These are phyloP conservation scores for Zaprionus ghesquierei DNA, from an alignment of 1,140 invertebrate species.

Conservation along the genomic window DNA sequence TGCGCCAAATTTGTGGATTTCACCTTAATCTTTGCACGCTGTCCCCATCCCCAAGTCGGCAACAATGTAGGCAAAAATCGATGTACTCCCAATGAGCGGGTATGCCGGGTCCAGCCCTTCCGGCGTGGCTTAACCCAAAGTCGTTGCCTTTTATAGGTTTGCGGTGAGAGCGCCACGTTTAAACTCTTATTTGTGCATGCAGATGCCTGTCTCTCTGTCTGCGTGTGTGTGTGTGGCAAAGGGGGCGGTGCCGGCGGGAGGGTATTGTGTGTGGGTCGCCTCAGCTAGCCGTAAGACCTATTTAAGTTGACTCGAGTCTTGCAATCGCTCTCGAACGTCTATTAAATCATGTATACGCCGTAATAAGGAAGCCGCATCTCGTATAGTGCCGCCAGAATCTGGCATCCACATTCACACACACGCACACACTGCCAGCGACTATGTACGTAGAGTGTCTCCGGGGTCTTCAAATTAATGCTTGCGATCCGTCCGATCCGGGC, in stretches of 20 bases:
- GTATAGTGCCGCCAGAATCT: conserved; percentile 44
- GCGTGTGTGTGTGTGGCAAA: not conserved
- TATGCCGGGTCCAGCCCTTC: not conserved
- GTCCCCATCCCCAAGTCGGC: not conserved
- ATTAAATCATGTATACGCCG: conserved; percentile 67
- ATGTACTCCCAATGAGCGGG: conserved; percentile 61
- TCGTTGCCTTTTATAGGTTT: conserved; percentile 60
- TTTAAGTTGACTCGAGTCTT: conserved; percentile 68
- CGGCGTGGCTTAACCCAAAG: conserved; percentile 51
- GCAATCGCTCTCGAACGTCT: conserved; percentile 59
- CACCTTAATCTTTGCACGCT: conserved; percentile 70
- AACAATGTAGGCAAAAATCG: conserved; percentile 76
- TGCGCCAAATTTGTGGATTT: conserved; percentile 81
- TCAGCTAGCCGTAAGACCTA: conserved; percentile 56
- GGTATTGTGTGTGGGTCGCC: not conserved
- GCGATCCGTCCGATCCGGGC: conserved; percentile 13
- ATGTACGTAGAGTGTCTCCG: not conserved
- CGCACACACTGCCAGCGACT: conserved; percentile 28
- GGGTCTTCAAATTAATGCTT: conserved; percentile 41
- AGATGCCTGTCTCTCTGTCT: conserved; percentile 16
- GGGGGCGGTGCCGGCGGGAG: not conserved
- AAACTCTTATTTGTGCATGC: conserved; percentile 37
- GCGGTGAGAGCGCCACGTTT: conserved; percentile 58
- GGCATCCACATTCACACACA: conserved; percentile 48
- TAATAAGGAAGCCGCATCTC: conserved; percentile 72